These are phyloP conservation scores for Pecten maximus DNA, from an alignment of 2,888 invertebrate genomes.

Conservation along the genomic window DNA sequence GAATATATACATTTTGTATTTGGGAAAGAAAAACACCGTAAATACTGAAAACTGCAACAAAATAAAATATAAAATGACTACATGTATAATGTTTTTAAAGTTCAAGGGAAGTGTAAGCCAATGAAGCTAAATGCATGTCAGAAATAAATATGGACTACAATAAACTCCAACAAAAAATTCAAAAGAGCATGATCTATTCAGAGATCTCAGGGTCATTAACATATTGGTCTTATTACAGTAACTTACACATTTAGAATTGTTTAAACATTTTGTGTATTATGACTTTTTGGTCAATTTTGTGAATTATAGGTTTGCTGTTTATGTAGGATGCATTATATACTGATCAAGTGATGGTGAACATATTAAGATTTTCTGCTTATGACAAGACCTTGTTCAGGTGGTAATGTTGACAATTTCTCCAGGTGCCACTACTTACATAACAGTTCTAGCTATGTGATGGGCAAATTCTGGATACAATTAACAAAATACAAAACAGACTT, in stretches of 20 bases:
- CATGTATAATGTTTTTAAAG: background rate
- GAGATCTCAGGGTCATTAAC: background rate
- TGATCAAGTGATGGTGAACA: too few species aligned
- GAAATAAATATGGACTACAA: background rate
- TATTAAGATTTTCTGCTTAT: background rate
- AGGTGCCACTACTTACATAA: background rate
- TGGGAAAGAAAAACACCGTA: background rate
- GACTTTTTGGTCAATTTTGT: too few species aligned
- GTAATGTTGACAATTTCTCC: background rate
- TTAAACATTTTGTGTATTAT: background rate
- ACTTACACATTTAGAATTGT: background rate
- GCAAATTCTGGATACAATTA: background rate
- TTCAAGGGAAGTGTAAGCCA: background rate
- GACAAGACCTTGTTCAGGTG: background rate
- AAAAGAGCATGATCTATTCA: background rate
- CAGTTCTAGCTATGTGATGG: background rate
- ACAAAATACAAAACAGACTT: background rate
- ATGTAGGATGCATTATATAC: background rate
- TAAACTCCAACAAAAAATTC: background rate
- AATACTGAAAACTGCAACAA: background rate
- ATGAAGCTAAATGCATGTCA: background rate
- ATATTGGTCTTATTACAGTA: background rate
- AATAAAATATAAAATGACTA: background rate
- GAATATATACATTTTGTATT: background rate
- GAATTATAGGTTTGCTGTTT: background rate